Conservation (phyloP, 1,140 invertebrate species). For the Lordiphosa collinella region DNA sequence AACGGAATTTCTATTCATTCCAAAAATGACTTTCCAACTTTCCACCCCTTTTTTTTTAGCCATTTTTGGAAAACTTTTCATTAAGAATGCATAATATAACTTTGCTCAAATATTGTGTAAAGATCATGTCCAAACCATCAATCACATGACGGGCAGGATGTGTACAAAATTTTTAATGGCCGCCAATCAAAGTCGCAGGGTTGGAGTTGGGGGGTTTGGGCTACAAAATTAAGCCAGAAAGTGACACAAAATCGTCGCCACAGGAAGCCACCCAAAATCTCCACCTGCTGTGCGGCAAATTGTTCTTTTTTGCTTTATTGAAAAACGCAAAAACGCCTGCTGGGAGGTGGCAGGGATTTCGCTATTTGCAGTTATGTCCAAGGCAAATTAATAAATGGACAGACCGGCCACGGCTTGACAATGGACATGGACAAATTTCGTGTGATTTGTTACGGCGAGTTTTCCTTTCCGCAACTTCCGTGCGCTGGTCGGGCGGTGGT, state of each 20-base stretch:
- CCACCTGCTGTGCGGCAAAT: conserved; percentile 63
- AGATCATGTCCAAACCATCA: conserved; percentile 56
- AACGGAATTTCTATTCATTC: too few relatives aligned
- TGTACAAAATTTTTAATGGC: conserved; percentile 54
- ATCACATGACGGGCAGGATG: conserved; percentile 58
- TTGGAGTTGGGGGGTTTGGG: background rate
- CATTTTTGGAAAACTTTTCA: conserved; percentile 29
- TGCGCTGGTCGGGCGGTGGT: background rate
- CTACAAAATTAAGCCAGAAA: conserved; percentile 51
- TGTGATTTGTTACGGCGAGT: conserved; percentile 52
- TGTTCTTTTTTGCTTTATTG: conserved; percentile 47
- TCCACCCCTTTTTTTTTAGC: conserved; percentile 10
- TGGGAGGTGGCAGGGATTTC: conserved; percentile 7
- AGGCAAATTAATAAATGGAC: conserved; percentile 69
- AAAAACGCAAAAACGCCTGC: conserved; percentile 41
- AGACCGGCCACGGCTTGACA: conserved; percentile 32
- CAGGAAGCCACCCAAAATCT: conserved; percentile 24
- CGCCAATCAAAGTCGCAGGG: conserved; percentile 55
- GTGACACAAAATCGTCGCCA: conserved; percentile 56
- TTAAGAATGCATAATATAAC: conserved; percentile 52
- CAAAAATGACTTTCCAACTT: background rate
- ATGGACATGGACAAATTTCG: conserved; percentile 70
- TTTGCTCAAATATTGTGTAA: conserved; percentile 29
- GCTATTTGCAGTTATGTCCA: conserved; percentile 13
- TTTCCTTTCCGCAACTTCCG: conserved; percentile 50